A percentile compares a stretch with the other conserved stretches of the same genome.
These are phyloP conservation scores for Raja brachyura DNA, from an alignment of 2,113 vertebrate species.

Conservation along the genomic window DNA sequence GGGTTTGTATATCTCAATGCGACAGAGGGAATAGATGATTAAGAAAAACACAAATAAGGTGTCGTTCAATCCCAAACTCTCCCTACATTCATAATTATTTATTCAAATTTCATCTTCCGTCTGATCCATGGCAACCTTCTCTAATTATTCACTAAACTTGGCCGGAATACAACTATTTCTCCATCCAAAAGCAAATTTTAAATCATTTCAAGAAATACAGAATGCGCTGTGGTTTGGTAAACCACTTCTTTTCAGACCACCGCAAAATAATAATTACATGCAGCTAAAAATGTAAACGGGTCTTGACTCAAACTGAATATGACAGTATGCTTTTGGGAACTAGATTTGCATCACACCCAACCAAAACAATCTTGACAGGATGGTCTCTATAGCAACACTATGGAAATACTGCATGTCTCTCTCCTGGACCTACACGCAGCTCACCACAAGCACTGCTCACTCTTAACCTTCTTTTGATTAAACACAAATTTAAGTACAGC, in stretches of 20 bases:
- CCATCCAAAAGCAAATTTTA: neutral
- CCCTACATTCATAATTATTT: neutral
- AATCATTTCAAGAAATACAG: neutral
- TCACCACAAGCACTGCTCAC: neutral
- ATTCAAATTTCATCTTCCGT: neutral
- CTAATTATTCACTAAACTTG: constrained; percentile 11
- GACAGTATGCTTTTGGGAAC: constrained; percentile 60
- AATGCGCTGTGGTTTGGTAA: neutral
- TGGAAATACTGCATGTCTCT: constrained; percentile 1
- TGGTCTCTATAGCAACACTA: constrained; percentile 69
- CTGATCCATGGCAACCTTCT: constrained; percentile 9
- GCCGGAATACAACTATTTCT: neutral
- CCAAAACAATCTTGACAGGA: constrained; percentile 57
- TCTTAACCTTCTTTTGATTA: constrained; percentile 7
- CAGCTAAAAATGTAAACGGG: constrained; percentile 39
- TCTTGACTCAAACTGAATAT: constrained; percentile 51
- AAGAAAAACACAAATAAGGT: neutral
- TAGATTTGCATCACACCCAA: constrained; percentile 62
- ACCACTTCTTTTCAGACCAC: neutral
- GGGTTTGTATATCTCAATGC: neutral
- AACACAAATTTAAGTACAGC: neutral
- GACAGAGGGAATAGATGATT: neutral
- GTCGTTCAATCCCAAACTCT: neutral
- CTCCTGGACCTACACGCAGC: neutral
- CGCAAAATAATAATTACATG: constrained; percentile 22